Base-by-base conservation (phyloP, 2,797 vertebrate genomes). In the Sparidentex hasta region DNA sequence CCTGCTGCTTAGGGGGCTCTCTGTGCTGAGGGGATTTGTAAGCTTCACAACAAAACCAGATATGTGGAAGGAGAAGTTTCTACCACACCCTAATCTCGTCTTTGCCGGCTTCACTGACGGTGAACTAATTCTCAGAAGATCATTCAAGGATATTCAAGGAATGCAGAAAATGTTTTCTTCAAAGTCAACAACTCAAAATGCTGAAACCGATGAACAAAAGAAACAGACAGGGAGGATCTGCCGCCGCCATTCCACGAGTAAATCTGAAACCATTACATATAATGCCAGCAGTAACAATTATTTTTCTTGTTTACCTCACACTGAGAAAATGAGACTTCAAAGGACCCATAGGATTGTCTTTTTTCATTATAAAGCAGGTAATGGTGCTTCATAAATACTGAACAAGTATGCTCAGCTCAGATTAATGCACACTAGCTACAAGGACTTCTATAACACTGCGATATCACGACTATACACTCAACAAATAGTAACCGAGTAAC, bases 1-100 rank as follows among this genome's bases (percentile, higher is more conserved):
- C 50, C 62, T 63, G 59, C 55, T 76, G 76, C 79, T 81, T n/a
- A 11, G 57, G 38, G 58, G 21, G 0, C 33, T 41, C 29, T 65
- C 52, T 74, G 65, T 17, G 23, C 38, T 23, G 71, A 11, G 56
- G 58, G 57, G 71, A 85, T 80, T 77, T 85, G 54, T 59, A 73
- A 66, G 8, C 66, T 52, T 18, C 58, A 50, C 55, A 69, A 76
- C 68, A 76, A 85, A 71, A 27, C 81, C 51, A 47, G 62, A 78
- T 54, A 71, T 54, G 56, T 21, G 44, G 25, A 62, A 16, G 56
- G 8, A 64, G 67, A 70, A 58, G 69, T 80, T 65, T 81, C 61
- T 29, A 74, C 57, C 78, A 48, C 57, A 59, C 52, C 72, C 65
- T 71, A 57, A 78, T 77, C 58, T 75, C 9, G 8, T 55, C 38